Base-by-base conservation (phyloP, 1,140 invertebrate species). In the Neodiprion virginianus region DNA sequence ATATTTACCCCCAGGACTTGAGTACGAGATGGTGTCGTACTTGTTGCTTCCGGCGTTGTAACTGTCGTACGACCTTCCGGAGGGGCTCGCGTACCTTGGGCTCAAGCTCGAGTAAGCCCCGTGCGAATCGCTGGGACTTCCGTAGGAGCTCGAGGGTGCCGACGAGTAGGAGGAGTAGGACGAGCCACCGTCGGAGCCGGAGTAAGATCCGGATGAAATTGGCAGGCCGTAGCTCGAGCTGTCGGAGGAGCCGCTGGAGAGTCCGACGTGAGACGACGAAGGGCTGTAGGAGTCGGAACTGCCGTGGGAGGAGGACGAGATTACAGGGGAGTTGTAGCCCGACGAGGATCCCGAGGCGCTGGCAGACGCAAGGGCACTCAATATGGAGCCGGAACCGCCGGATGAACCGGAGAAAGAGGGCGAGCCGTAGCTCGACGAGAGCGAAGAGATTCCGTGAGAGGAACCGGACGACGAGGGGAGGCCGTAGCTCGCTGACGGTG, bases 1-100 rank as follows among this genome's bases (percentile, higher is more conserved):
- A 73, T 80, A 82, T 72, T 86, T 87, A 74, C 79, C 82, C 23
- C 74, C 77, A 49, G 79, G 75, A 66, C 82, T 81, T 1, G 88
- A 89, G 69, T 89, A 89, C 7, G 88, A 88, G 71, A 89, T 88
- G 28, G 88, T 89, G 48, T 89, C 87, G 68, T 89, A 89, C 75
- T 83, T 84, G 0, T 79, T 74, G 67, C 72, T 72, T 9, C 53
- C 73, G 0, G 76, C 66, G 40, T 81, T 72, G 4, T 66, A 40
- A 11, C 53, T 81, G 1, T 85, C 82, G n/a, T 75, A 68, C 14
- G 79, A 70, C 40, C 83, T 87, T 8, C 69, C 75, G 0, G 75
- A 68, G 1, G 80, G 68, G 10, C 77, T 79, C 1, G 83, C 28
- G 69, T 87, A 86, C 17, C 82, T 81, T 0, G 84, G 79, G n/a